A percentile compares a stretch with the other conserved stretches of the same genome.
Conservation (phyloP, 2,797 vertebrate genomes). For the Alca torda region DNA sequence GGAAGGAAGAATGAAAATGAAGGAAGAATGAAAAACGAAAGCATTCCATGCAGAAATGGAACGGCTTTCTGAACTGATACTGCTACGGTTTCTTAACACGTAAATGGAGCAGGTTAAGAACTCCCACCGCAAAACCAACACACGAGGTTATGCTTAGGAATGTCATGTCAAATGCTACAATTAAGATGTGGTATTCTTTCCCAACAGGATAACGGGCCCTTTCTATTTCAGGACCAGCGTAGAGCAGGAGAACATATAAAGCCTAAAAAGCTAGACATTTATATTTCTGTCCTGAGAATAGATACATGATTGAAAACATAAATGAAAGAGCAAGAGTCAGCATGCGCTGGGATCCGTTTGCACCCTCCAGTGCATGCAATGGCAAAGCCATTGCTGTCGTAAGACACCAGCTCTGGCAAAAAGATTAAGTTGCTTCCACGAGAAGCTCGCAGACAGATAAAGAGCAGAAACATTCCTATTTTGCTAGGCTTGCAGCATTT, state of each 20-base stretch:
- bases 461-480: background rate
- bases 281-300: background rate
- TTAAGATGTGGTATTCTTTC: background rate
- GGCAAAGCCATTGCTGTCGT: background rate
- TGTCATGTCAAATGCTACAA: background rate
- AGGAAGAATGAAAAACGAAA: conserved; percentile 34
- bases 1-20: conserved; percentile 62
- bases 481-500: background rate
- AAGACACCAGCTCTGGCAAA: background rate
- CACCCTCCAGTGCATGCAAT: background rate
- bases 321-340: background rate
- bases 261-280: background rate
- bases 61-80: conserved; percentile 1
- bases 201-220: background rate
- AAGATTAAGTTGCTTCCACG: background rate
- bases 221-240: background rate
- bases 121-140: background rate
- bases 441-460: background rate
- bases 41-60: conserved; percentile 44
- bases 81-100: background rate
- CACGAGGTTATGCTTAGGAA: background rate
- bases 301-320: background rate
- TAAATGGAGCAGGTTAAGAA: background rate
- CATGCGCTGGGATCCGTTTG: background rate
- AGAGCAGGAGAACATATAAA: background rate